phyloP scores from a whole-genome alignment of 2,888 invertebrate species.

The Synergus gifuensis region DNA sequence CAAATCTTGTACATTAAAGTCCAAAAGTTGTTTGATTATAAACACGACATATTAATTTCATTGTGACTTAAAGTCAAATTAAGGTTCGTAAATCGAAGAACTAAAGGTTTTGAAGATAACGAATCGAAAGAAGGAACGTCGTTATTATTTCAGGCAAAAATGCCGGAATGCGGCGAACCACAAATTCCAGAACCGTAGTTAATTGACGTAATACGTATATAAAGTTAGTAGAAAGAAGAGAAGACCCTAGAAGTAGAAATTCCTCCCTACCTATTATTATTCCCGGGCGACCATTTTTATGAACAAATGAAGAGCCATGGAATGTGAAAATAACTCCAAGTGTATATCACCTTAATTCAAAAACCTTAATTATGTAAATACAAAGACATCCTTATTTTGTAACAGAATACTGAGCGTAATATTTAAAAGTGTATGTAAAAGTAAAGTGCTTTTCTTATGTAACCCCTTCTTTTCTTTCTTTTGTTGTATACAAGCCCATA shows the following conservation, averaged over 20 bases:
- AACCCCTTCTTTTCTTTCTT: not conserved
- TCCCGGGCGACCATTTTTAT: not conserved
- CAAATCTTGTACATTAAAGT: too few relatives aligned
- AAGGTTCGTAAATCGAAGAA: not conserved
- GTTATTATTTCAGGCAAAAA: slow-evolving; percentile 23
- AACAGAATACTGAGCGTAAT: too few relatives aligned
- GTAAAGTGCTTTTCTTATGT: slow-evolving; percentile 11
- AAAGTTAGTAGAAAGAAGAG: not conserved
- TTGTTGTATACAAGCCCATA: too few relatives aligned
- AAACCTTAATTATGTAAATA: too few relatives aligned
- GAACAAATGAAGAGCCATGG: too few relatives aligned
- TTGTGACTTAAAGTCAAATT: not conserved
- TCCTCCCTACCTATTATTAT: slow-evolving; percentile 13
- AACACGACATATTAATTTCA: too few relatives aligned
- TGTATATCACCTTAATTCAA: too few relatives aligned
- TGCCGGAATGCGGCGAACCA: not conserved
- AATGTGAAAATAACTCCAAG: too few relatives aligned
- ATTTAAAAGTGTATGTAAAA: not conserved
- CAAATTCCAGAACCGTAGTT: slow-evolving; percentile 5
- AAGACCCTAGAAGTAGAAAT: not conserved
- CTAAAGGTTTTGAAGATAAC: not conserved
- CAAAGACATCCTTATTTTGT: not conserved
- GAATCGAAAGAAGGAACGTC: not conserved
- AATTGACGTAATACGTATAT: slow-evolving; percentile 10
- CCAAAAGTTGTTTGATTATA: too few relatives aligned